These are phyloP conservation scores for Podarcis muralis DNA, from an alignment of 2,113 vertebrate genomes.

Conservation along the genomic window DNA sequence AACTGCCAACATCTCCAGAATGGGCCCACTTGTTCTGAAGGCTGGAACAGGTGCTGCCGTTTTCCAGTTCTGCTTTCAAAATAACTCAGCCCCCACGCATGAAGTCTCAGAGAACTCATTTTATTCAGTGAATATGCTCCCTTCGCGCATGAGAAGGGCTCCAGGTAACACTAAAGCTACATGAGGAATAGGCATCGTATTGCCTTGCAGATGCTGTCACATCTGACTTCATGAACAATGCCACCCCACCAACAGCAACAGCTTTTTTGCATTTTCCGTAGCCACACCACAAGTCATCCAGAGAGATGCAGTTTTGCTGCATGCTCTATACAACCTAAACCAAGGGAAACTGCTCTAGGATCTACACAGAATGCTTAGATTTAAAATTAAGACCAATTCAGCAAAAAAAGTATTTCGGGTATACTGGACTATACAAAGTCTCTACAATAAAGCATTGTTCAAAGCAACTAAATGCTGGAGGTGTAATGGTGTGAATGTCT, in stretches of 20 bases:
- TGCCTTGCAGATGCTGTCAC: background rate
- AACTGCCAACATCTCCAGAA: background rate
- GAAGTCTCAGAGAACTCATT: background rate
- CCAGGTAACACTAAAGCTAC: background rate
- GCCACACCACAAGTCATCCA: constrained; percentile 36
- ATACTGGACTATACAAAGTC: too few species aligned
- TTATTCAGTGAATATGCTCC: constrained; percentile 3
- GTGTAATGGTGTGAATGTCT: too few species aligned
- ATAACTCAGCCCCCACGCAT: background rate
- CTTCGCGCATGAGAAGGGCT: background rate
- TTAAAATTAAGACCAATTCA: too few species aligned
- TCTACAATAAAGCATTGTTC: too few species aligned
- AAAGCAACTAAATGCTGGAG: too few species aligned
- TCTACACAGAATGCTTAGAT: too few species aligned
- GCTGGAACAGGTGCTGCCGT: background rate
- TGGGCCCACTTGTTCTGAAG: constrained; percentile 1
- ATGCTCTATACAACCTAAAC: too few species aligned
- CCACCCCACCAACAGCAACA: background rate
- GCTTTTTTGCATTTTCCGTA: constrained; percentile 32
- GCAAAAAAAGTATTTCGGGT: too few species aligned
- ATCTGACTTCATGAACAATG: background rate
- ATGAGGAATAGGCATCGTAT: background rate
- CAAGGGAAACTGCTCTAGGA: too few species aligned
- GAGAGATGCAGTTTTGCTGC: constrained; percentile 21
- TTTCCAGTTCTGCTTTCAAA: background rate